Conservation (phyloP, 2,797 vertebrate genomes). For the Eremophila alpestris region DNA sequence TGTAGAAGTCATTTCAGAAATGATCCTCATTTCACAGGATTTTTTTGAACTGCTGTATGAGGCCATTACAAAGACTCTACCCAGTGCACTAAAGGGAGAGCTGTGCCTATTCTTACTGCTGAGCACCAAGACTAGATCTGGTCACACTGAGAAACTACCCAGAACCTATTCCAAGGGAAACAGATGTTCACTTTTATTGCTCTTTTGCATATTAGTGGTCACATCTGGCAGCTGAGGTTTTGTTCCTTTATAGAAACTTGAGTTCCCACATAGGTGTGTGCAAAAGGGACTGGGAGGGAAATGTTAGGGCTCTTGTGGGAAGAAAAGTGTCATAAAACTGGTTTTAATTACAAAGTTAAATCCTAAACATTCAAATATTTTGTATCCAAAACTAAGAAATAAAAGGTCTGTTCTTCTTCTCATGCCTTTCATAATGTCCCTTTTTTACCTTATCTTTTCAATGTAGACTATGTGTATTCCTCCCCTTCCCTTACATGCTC, state of each 20-base stretch:
- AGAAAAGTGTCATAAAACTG: neutral
- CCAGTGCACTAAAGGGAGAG: neutral
- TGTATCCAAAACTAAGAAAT: neutral
- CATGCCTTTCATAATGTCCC: neutral
- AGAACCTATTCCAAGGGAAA: neutral
- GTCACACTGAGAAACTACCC: neutral
- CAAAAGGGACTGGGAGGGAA: neutral
- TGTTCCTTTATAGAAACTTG: neutral
- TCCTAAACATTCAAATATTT: neutral
- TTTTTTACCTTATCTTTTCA: neutral
- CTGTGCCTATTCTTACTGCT: neutral
- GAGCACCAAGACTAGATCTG: neutral
- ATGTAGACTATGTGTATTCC: neutral
- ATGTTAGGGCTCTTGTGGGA: neutral
- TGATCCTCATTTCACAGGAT: neutral
- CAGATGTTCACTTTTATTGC: neutral
- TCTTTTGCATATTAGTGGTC: neutral
- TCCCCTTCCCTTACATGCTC: neutral
- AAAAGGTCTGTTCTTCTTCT: neutral
- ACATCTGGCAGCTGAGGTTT: neutral
- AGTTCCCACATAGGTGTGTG: neutral
- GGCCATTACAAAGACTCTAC: neutral
- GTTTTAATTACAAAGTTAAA: neutral
- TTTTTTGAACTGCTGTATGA: neutral
- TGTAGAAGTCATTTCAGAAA: conserved; percentile 22